Conservation (phyloP, 2,113 vertebrate genomes). For the Pangasianodon hypophthalmus region DNA sequence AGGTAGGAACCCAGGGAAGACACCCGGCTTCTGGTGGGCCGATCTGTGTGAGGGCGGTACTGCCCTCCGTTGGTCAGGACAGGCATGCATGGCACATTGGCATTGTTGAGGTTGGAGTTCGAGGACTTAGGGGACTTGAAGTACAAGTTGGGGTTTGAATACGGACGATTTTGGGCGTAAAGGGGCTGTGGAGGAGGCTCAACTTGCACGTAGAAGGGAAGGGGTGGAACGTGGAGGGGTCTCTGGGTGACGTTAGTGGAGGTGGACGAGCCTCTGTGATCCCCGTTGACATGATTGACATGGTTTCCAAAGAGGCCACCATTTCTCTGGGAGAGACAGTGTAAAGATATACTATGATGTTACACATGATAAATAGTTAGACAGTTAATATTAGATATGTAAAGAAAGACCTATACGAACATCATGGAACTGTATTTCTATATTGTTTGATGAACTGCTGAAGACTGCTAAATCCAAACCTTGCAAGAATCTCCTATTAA, state of each 20-base stretch:
- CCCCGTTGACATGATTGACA: conserved; percentile 83
- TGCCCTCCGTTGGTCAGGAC: conserved; percentile 80
- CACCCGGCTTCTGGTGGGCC: conserved; percentile 72
- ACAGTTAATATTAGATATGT: neutral
- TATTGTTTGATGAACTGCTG: neutral
- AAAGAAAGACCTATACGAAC: neutral
- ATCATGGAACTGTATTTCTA: neutral
- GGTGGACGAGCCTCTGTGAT: conserved; percentile 80
- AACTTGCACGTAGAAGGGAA: conserved; percentile 75
- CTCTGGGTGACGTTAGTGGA: conserved; percentile 92
- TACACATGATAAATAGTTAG: neutral
- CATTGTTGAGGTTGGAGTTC: conserved; percentile 97
- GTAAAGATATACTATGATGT: neutral
- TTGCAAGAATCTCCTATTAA: neutral
- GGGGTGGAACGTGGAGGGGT: conserved; percentile 90
- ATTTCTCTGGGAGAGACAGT: conserved; percentile 82
- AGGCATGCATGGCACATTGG: conserved; percentile 87
- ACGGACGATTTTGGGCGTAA: conserved; percentile 77
- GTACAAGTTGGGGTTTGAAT: conserved; percentile 74
- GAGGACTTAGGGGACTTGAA: conserved; percentile 86
- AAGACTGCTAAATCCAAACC: neutral
- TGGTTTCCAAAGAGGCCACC: conserved; percentile 94
- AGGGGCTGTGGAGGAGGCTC: conserved; percentile 76
- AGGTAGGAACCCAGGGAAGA: conserved; percentile 49
- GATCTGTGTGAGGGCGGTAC: conserved; percentile 66